These are phyloP conservation scores for Cisticola juncidis DNA, from an alignment of 2,113 vertebrate species.

Conservation along the genomic window DNA sequence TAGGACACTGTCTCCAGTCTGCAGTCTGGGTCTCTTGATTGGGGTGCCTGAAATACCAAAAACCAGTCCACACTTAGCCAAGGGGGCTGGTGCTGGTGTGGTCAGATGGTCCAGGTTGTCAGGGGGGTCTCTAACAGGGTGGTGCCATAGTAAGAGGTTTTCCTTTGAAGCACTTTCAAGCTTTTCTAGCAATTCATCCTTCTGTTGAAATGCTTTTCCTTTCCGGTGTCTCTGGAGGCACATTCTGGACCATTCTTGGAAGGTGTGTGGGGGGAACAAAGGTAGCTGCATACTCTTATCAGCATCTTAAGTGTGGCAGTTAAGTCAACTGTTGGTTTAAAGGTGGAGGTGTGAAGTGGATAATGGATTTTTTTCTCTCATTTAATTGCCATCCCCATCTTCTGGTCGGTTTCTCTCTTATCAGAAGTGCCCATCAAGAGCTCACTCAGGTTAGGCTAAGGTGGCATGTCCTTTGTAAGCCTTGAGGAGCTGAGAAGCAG, in stretches of 20 bases:
- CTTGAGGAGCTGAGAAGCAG: neutral
- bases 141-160: neutral
- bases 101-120: neutral
- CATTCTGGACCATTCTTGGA: neutral
- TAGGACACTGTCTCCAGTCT: neutral
- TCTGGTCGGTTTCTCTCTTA: neutral
- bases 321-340: neutral
- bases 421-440: neutral
- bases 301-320: neutral
- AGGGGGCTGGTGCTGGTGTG: neutral
- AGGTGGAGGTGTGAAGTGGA: neutral
- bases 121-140: neutral
- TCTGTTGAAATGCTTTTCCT: neutral
- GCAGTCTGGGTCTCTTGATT: neutral
- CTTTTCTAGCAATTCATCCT: neutral
- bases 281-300: neutral
- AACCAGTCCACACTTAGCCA: fast-evolving
- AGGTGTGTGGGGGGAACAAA: neutral
- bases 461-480: neutral
- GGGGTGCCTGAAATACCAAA: neutral
- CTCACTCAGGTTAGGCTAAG: neutral
- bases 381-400: neutral
- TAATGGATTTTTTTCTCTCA: neutral
- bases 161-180: neutral
- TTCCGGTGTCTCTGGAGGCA: neutral